Percentiles rank a stretch among this genome's conserved stretches.
Conservation (phyloP, 2,113 vertebrate genomes). For the Lamprotornis superbus region DNA sequence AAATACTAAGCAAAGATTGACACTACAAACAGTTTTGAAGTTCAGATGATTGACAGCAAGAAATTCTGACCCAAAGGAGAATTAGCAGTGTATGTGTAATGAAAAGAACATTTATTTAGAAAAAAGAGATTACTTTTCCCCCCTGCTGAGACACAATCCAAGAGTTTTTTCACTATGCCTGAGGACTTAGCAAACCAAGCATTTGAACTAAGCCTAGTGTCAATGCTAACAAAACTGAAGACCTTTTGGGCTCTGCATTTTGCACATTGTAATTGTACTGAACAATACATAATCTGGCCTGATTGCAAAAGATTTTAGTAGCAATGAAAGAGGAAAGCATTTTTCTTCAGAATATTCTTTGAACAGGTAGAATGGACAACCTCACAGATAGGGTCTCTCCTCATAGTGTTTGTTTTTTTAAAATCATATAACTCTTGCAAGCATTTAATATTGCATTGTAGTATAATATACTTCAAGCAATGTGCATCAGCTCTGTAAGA, state of each 20-base stretch:
- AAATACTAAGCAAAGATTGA: not conserved
- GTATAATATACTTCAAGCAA: not conserved
- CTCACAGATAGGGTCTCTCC: not conserved
- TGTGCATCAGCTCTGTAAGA: not conserved
- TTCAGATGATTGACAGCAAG: not conserved
- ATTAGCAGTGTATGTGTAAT: not conserved
- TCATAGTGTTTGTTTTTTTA: not conserved
- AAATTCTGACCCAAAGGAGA: not conserved
- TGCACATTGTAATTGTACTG: not conserved
- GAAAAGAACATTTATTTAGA: constrained; percentile 14
- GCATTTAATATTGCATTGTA: not conserved
- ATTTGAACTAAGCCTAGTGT: not conserved
- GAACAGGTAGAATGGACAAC: not conserved
- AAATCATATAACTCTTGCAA: not conserved
- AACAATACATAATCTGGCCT: not conserved
- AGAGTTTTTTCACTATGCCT: not conserved
- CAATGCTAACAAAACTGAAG: not conserved
- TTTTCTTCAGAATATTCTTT: not conserved
- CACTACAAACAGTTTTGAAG: not conserved
- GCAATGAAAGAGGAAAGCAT: not conserved
- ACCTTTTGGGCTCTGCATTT: not conserved
- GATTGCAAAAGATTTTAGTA: not conserved
- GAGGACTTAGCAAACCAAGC: not conserved
- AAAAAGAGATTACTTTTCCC: not conserved
- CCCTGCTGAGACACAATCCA: not conserved